These are phyloP conservation scores for Cyprinodon diabolis DNA, from an alignment of 2,797 vertebrate species.

Conservation along the genomic window DNA sequence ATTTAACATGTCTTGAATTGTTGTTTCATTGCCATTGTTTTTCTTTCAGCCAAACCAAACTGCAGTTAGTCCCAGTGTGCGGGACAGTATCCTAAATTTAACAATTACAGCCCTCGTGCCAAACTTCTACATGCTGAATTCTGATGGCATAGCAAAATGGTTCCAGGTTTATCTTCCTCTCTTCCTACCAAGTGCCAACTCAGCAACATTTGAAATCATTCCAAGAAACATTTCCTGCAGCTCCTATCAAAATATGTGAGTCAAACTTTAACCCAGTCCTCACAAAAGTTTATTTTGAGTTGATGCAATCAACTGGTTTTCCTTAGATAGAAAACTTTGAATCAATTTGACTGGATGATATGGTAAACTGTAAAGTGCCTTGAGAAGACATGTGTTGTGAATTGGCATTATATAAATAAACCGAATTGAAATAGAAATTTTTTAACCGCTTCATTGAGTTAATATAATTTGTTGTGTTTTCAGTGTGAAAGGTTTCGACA, in stretches of 20 bases:
- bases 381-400: no score
- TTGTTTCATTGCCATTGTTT: background rate
- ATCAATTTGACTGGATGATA: no score
- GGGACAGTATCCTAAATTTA: constrained; percentile 55
- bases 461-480: background rate
- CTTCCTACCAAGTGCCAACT: constrained; percentile 54
- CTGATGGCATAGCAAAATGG: constrained; percentile 51
- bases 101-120: constrained; percentile 48
- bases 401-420: no score
- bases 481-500: constrained; percentile 62
- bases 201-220: constrained; percentile 51
- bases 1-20: background rate
- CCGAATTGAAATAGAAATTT: no score
- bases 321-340: no score
- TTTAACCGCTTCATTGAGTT: background rate
- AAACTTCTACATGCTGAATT: constrained; percentile 28
- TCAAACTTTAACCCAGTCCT: background rate
- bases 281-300: background rate
- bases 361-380: no score
- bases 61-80: constrained; percentile 31
- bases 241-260: constrained; percentile 70
- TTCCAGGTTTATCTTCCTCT: constrained; percentile 60
- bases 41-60: constrained; percentile 56
- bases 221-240: constrained; percentile 61
- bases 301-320: no score